Evolutionary conservation across 2,888 invertebrate species (phyloP).

Genomic region (Erynnis tages): DNA sequence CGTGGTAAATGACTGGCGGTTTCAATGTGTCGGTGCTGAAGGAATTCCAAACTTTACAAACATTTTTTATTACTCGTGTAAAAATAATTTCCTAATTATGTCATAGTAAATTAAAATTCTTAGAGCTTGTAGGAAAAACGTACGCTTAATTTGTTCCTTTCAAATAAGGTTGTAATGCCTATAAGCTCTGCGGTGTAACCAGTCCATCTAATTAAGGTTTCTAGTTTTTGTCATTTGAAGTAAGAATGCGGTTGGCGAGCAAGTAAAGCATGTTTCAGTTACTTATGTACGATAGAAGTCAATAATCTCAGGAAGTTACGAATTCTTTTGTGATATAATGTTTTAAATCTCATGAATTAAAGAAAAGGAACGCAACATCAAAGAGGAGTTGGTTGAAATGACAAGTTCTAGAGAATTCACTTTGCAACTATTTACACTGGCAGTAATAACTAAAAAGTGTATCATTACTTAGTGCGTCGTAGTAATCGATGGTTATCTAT

Average conservation of each 20-base stretch:
- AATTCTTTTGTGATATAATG: neutral
- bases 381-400: neutral
- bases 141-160: constrained; percentile 8
- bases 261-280: constrained; percentile 4
- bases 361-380: neutral
- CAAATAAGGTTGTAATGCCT: constrained; percentile 18
- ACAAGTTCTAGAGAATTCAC: constrained; percentile 10
- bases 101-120: constrained; percentile 17
- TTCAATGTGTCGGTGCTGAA: constrained; percentile 20
- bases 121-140: constrained; percentile 1
- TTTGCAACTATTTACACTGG: constrained; percentile 21
- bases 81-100: neutral
- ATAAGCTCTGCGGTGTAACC: constrained; percentile 6
- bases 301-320: neutral
- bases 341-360: constrained; percentile 3
- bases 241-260: constrained; percentile 14
- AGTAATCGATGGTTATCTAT: constrained; percentile 28
- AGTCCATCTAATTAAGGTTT: constrained; percentile 21
- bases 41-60: constrained; percentile 14
- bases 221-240: constrained; percentile 21
- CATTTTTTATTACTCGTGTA: constrained; percentile 2
- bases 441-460: constrained; percentile 29
- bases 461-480: constrained; percentile 30
- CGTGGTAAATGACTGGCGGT: constrained; percentile 45
- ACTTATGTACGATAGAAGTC: neutral